Conservation (phyloP, 2,888 invertebrate species). For the Eremobia ochroleuca region DNA sequence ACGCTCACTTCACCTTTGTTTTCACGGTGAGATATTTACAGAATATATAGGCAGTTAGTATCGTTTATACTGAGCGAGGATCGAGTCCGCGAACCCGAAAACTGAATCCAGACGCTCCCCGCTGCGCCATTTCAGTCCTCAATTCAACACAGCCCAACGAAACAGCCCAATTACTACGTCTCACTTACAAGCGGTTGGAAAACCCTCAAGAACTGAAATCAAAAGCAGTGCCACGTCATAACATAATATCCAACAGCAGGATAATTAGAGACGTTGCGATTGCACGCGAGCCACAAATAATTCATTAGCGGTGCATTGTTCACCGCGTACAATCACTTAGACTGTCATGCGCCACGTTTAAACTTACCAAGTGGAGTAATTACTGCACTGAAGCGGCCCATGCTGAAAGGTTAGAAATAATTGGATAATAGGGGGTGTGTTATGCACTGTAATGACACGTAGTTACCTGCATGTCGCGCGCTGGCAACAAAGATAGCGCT, state of each 20-base stretch:
- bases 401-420: slow-evolving; percentile 90
- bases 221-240: slow-evolving; percentile 77
- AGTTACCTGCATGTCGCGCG: slow-evolving; percentile 77
- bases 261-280: slow-evolving; percentile 82
- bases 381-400: slow-evolving; percentile 80
- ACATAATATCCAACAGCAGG: slow-evolving; percentile 71
- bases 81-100: neutral
- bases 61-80: neutral
- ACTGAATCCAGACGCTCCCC: neutral
- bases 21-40: too few relatives aligned
- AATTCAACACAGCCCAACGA: slow-evolving; percentile 33
- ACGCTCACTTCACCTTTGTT: too few relatives aligned
- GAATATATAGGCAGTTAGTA: too few relatives aligned
- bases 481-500: slow-evolving; percentile 65
- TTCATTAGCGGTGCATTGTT: slow-evolving; percentile 85
- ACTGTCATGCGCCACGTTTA: slow-evolving; percentile 88
- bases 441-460: slow-evolving; percentile 86
- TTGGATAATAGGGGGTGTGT: slow-evolving; percentile 87
- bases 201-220: slow-evolving; percentile 65
- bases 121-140: slow-evolving; percentile 15
- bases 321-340: slow-evolving; percentile 88
- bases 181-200: slow-evolving; percentile 47
- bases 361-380: slow-evolving; percentile 84
- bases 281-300: slow-evolving; percentile 89
- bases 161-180: slow-evolving; percentile 63